These are phyloP conservation scores for Myodes glareolus DNA, from an alignment of 2,113 vertebrate species.

Conservation along the genomic window DNA sequence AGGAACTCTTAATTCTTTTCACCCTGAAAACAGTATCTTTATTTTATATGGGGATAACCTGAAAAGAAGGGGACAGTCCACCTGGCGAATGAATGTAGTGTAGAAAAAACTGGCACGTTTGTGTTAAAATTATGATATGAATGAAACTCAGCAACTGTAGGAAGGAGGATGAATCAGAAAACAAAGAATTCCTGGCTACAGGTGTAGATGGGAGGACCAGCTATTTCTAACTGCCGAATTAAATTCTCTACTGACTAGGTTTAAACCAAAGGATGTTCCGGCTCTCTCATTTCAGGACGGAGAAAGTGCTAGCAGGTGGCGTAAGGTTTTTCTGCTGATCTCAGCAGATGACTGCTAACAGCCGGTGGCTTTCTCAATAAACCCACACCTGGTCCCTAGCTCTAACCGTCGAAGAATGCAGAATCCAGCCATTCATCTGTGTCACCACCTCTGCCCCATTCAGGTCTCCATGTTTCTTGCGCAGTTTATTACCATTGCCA, in stretches of 20 bases:
- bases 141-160: neutral
- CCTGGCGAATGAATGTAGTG: no score
- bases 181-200: neutral
- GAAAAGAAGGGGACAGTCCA: neutral
- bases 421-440: neutral
- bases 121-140: neutral
- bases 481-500: neutral
- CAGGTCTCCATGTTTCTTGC: neutral
- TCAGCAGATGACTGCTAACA: neutral
- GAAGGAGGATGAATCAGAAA: conserved; percentile 23
- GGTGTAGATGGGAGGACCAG: neutral
- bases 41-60: neutral
- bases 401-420: neutral
- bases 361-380: neutral
- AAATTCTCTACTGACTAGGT: neutral
- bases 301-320: neutral
- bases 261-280: neutral
- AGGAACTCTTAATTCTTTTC: neutral
- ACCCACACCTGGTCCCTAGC: neutral
- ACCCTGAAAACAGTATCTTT: neutral
- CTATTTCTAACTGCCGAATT: neutral
- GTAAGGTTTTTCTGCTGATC: neutral
- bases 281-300: no score
- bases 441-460: neutral
- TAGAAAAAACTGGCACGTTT: neutral